Conservation (phyloP, 2,797 vertebrate species). For the Falco novaeseelandiae region DNA sequence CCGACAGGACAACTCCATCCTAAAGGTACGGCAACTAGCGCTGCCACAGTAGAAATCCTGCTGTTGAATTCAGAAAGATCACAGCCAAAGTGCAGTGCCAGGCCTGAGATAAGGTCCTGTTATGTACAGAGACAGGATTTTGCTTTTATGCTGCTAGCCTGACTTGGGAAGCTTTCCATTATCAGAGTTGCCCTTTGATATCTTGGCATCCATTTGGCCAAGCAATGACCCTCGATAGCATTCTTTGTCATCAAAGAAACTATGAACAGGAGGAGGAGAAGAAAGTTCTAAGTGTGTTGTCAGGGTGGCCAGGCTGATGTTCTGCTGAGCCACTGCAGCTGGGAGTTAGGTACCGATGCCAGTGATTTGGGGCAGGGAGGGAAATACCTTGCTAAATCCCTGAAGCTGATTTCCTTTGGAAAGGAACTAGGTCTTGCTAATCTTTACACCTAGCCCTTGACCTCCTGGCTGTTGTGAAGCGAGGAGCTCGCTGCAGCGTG, state of each 20-base stretch:
- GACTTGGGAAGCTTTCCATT: background rate
- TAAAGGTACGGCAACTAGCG: conserved; percentile 82
- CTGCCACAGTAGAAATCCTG: background rate
- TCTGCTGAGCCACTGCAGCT: background rate
- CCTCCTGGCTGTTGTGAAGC: background rate
- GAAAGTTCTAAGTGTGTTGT: background rate
- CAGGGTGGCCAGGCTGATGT: background rate
- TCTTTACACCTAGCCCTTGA: background rate
- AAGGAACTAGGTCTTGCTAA: background rate
- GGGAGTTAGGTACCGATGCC: background rate
- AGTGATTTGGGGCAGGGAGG: background rate
- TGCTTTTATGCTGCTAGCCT: background rate
- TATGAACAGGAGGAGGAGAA: background rate
- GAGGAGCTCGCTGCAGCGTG: background rate
- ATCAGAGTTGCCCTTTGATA: background rate
- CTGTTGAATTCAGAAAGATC: background rate
- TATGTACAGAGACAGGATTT: background rate
- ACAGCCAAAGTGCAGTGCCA: background rate
- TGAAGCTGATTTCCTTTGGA: conserved; percentile 3
- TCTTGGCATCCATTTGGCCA: background rate
- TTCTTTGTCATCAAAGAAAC: background rate
- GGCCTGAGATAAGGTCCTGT: background rate
- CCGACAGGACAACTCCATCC: conserved; percentile 96
- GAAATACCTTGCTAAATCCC: background rate
- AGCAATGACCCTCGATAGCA: background rate